Base-by-base conservation (phyloP, 2,888 invertebrate species). In the Halictus ligatus region DNA sequence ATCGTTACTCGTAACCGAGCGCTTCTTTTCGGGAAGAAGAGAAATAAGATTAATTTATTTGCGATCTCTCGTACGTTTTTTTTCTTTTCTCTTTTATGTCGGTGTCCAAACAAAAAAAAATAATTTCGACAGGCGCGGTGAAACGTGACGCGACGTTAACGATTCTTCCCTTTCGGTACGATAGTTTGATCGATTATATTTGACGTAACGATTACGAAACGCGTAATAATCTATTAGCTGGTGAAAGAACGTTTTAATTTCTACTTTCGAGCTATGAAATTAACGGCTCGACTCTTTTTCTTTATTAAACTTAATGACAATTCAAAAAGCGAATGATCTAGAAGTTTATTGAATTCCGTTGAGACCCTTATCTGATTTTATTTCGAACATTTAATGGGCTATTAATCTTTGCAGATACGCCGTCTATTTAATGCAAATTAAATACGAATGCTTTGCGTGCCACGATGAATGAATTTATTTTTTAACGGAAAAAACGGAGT, bases 151-250 rank as follows among this genome's bases (percentile, higher is more conserved):
- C 35, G 35, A 5, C 35, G 35, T 35, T 13, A 15, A 29, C 29
- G 29, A 64, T 29, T 29, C 64, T 35, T 40, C 67, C 18, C 10
- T 40, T 35, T 40, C 67, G 21, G 60, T 10, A n/a, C 15, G 35
- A 48, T 78, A 29, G 50, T 13, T 21, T 25, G 35, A 48, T 82
- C 29, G 46, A 75, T 83, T 50, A 64, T 75, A 78, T 60, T 29
- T 60, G 75, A 60, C 78, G 60, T 54, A 83, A 78, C 83, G 60
- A 71, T 84, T 84, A 72, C 60, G 75, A 64, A 84, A 84, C 69
- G 50, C 13, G 29, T 60, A 71, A 74, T 82, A 64, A 78, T 15
- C 75, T 13, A 71, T 71, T 72, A 54, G 40, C 25, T 58, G 25
- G 35, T 67, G 54, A 48, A 48, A 35, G n/a, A 54, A 64, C 46